These are phyloP conservation scores for Pachypanchax playfairii DNA, from an alignment of 2,113 vertebrate species.

Conservation along the genomic window DNA sequence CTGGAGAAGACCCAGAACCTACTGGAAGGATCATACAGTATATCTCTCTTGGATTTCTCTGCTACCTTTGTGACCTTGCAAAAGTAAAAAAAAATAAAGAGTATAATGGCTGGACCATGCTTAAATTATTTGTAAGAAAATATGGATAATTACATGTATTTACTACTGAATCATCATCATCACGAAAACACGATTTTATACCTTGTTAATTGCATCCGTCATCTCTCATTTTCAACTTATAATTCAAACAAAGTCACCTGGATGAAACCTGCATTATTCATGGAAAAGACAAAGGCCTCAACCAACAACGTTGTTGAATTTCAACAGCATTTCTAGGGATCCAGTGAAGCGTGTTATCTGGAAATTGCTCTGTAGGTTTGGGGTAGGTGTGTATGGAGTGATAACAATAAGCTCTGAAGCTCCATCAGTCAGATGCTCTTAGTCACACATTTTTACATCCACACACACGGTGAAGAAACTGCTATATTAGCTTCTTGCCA, in stretches of 20 bases:
- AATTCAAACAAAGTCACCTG: conserved; percentile 16
- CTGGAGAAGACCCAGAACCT: no score
- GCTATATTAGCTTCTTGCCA: conserved; percentile 12
- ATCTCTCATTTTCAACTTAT: conserved; percentile 5
- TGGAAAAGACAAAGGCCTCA: conserved; percentile 29
- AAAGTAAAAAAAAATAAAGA: no score
- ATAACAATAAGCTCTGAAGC: conserved; percentile 58
- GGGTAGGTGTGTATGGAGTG: conserved; percentile 47
- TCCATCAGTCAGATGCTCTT: conserved; percentile 39
- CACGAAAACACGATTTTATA: neutral
- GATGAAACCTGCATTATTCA: conserved; percentile 21
- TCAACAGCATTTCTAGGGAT: conserved; percentile 32
- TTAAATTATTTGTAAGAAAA: no score
- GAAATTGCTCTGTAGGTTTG: conserved; percentile 42
- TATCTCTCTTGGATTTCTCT: no score
- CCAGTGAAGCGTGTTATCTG: conserved; percentile 36
- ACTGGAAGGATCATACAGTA: no score
- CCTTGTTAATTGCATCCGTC: conserved; percentile 1
- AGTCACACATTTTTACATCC: conserved; percentile 30
- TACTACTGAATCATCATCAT: neutral
- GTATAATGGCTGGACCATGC: no score
- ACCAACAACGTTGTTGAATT: conserved; percentile 35
- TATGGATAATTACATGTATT: neutral
- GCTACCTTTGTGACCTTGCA: no score
- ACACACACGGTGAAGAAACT: neutral